phyloP scores from a whole-genome alignment of 2,797 vertebrate genomes.

The Enteromius anoplus region DNA sequence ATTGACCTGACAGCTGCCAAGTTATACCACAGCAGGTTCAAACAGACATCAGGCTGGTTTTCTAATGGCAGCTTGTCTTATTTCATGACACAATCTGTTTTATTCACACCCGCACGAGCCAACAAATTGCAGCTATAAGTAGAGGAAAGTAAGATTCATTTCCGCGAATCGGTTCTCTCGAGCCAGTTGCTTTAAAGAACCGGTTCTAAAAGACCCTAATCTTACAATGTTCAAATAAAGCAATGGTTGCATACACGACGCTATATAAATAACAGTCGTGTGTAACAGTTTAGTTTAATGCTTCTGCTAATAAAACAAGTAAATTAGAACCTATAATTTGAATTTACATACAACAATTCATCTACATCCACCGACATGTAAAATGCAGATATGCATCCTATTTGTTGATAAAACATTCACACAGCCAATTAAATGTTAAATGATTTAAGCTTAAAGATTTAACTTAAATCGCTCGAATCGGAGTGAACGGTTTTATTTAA shows the following conservation, averaged over 20 bases:
- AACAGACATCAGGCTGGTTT: conserved; percentile 6
- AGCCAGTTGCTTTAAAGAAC: background rate
- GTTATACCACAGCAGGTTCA: conserved; percentile 12
- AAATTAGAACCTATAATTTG: background rate
- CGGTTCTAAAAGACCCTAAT: background rate
- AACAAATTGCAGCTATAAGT: background rate
- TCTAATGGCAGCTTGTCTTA: conserved; percentile 11
- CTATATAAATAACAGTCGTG: background rate
- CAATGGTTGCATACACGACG: background rate
- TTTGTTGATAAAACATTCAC: background rate
- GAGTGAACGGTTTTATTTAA: background rate
- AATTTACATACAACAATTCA: background rate
- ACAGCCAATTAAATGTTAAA: background rate
- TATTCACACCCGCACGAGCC: background rate
- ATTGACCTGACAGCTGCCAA: conserved; percentile 19
- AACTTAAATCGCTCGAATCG: no score
- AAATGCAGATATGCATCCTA: background rate
- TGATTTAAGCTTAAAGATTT: no score
- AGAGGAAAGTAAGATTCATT: background rate
- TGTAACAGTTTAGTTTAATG: background rate
- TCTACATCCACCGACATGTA: background rate
- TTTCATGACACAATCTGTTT: conserved; percentile 1
- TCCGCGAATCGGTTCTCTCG: background rate
- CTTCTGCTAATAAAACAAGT: background rate
- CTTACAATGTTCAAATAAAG: background rate